Conservation (phyloP, 2,888 invertebrate genomes). For the Drosophila algonquin region DNA sequence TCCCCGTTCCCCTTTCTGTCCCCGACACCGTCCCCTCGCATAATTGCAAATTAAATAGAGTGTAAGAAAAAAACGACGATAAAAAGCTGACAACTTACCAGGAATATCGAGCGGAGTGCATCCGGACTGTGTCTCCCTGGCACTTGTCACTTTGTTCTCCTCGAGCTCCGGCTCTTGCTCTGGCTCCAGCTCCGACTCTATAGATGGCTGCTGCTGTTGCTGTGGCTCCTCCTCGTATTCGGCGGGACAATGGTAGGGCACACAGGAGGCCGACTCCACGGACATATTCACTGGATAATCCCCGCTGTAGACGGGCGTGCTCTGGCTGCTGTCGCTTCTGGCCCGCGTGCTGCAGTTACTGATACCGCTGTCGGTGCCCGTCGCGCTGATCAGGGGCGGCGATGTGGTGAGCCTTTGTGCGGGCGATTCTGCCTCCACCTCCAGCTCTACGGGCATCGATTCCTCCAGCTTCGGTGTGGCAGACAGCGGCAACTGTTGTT, state of each 20-base stretch:
- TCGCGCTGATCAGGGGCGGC: slow-evolving; percentile 77
- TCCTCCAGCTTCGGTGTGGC: slow-evolving; percentile 59
- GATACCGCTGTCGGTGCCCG: slow-evolving; percentile 79
- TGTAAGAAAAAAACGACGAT: slow-evolving; percentile 53
- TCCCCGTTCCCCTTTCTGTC: neutral
- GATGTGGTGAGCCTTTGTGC: slow-evolving; percentile 72
- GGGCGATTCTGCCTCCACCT: slow-evolving; percentile 54
- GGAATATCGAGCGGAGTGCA: slow-evolving; percentile 45
- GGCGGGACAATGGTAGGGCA: slow-evolving; percentile 70
- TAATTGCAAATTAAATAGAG: slow-evolving; percentile 71
- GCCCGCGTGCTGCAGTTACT: slow-evolving; percentile 77
- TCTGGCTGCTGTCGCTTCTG: slow-evolving; percentile 73
- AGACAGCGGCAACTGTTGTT: slow-evolving; percentile 14
- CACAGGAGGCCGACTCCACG: slow-evolving; percentile 75
- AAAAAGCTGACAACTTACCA: slow-evolving; percentile 64
- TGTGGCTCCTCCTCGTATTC: slow-evolving; percentile 65
- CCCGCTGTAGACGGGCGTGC: slow-evolving; percentile 75
- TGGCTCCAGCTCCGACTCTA: slow-evolving; percentile 2
- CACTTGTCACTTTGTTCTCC: slow-evolving; percentile 12
- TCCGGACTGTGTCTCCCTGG: neutral
- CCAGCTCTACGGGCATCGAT: slow-evolving; percentile 29
- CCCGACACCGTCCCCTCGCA: slow-evolving; percentile 39
- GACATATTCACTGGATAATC: slow-evolving; percentile 78
- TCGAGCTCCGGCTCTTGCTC: slow-evolving; percentile 23
- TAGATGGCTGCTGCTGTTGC: slow-evolving; percentile 14